Evolutionary conservation across 2,888 invertebrate genomes (phyloP).

Genomic region (Branchellion lobata): DNA sequence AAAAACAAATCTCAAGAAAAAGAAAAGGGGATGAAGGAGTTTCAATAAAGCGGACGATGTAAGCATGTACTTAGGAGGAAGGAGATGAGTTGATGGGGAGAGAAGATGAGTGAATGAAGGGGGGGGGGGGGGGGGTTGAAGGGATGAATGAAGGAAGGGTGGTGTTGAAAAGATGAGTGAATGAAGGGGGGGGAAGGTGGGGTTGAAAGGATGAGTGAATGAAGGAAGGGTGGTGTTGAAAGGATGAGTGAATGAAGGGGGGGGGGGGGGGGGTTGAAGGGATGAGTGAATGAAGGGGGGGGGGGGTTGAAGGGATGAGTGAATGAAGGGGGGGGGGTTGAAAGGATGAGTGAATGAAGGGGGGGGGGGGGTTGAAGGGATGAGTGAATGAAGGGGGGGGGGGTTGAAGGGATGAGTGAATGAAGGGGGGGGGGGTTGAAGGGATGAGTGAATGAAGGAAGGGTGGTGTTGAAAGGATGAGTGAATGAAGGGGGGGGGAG

Average conservation of each 20-base stretch:
- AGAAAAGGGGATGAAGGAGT: too few relatives aligned
- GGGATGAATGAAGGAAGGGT: conserved; percentile 27
- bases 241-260: conserved; percentile 18
- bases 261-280: too few relatives aligned
- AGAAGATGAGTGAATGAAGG: conserved; percentile 19
- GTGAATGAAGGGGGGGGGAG: conserved; percentile 4
- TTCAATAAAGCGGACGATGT: too few relatives aligned
- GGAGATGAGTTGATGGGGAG: background rate
- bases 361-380: too few relatives aligned
- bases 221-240: conserved; percentile 1
- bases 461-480: background rate
- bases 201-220: conserved; percentile 28
- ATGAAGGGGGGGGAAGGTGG: background rate
- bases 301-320: too few relatives aligned
- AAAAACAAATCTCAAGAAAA: too few relatives aligned
- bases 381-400: too few relatives aligned
- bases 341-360: too few relatives aligned
- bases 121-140: conserved; percentile 1
- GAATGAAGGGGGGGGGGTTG: too few relatives aligned
- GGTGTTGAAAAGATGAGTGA: conserved; percentile 8
- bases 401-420: too few relatives aligned
- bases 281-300: too few relatives aligned
- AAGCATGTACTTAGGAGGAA: background rate
- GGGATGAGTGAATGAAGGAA: conserved; percentile 1
- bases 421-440: too few relatives aligned